Evolutionary conservation across 2,797 vertebrate species (phyloP).

Genomic region (Podarcis lilfordi): DNA sequence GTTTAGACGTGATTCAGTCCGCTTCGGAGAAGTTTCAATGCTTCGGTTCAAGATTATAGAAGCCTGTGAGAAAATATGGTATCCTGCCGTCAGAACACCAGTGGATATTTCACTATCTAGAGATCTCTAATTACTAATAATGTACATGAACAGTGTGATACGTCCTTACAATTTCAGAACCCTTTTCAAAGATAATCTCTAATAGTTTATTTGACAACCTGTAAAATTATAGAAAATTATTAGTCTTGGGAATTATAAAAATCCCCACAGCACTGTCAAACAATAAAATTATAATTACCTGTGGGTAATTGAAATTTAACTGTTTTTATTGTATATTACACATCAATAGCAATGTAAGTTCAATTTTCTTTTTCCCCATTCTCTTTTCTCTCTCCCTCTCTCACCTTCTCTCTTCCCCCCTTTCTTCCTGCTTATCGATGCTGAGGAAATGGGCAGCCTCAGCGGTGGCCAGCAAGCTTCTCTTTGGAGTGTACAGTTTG

Average conservation of each 20-base stretch:
- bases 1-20: slow-evolving; percentile 64
- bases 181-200: slow-evolving; percentile 87
- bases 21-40: slow-evolving; percentile 75
- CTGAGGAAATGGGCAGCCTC: slow-evolving; percentile 79
- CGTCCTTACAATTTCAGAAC: slow-evolving; percentile 82
- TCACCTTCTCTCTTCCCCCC: slow-evolving; percentile 61
- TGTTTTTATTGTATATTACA: slow-evolving; percentile 85
- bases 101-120: slow-evolving; percentile 80
- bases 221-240: slow-evolving; percentile 88
- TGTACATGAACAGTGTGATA: slow-evolving; percentile 83
- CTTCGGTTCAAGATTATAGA: slow-evolving; percentile 76
- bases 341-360: slow-evolving; percentile 85
- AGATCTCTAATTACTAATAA: slow-evolving; percentile 85
- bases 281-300: slow-evolving; percentile 88
- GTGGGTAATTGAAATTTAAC: slow-evolving; percentile 87
- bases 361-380: slow-evolving; percentile 68
- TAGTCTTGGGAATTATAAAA: slow-evolving; percentile 85
- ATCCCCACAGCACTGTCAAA: slow-evolving; percentile 82
- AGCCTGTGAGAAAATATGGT: slow-evolving; percentile 74
- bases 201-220: slow-evolving; percentile 87
- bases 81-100: slow-evolving; percentile 74
- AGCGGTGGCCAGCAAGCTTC: slow-evolving; percentile 78
- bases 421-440: slow-evolving; percentile 73
- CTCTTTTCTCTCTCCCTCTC: slow-evolving; percentile 58
- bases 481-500: slow-evolving; percentile 78